Base-by-base conservation (phyloP, 2,113 vertebrate genomes). In the Chitala chitala region DNA sequence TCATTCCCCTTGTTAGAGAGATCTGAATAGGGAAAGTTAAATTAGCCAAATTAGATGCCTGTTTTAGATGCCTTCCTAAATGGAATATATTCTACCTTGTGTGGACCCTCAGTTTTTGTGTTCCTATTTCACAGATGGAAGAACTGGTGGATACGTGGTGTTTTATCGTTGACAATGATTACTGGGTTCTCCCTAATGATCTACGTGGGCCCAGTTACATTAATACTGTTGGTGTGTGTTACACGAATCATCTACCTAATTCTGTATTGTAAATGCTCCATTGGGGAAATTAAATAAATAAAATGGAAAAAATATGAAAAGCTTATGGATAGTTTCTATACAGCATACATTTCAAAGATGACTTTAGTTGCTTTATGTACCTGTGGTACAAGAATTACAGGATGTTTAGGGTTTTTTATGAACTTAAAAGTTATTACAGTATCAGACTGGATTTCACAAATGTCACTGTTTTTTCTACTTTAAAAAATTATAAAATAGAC, bases 131-230 rank as follows among this genome's bases (percentile, higher is more conserved):
- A 58, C 83, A 99, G 97, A 83, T 99, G 97, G 97, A 98, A 96
- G 87, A 99, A 99, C 77, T 98, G 96, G 93, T 98, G 95, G 95
- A 94, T 99, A 83, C 94, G 97, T 83, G 94, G 96, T 29, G 94
- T 99, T 86, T 89, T 99, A 79, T 94, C 93, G 58, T 74, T 98
- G 56, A 92, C 92, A 40, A 99, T 99, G 97, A 98, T 98, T 22
- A 90, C 86, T 8, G 85, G 88, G 1, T 99, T 98, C 83, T 98
- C 93, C 83, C 87, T 98, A 61, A 90, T 96, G 78, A 98, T 98
- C 87, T 98, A 93, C 48, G 82, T 98, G 89, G 97, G 97, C 78
- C 96, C 97, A 3, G 87, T 96, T 78, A 90, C 94, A 90, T 91
- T 99, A 38, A 94, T 98, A 87, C 82, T 98, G 59, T 83, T 94